Evolutionary conservation across 2,113 vertebrate species (phyloP), one percentile per base, ranked within the genome.

Genomic region (Scopus umbretta): DNA sequence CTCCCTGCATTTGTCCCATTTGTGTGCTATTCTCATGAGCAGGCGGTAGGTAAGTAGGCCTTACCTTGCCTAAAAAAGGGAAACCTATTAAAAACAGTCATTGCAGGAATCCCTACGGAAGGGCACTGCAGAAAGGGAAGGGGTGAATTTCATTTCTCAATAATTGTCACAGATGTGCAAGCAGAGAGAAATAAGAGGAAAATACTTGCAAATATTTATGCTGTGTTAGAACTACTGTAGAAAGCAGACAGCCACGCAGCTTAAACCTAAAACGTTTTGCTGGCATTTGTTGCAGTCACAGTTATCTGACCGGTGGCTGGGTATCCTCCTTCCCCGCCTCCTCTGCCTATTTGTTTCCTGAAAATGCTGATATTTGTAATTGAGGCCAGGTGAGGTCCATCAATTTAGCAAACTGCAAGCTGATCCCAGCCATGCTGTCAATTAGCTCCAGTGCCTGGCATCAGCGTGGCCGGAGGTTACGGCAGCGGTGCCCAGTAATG

Each of bases 311-410:
- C 1, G 5, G 22, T 32, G 10, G 29, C 16, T 32, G 26, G 4
- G 5, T 27, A 2, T 61, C 62, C 53, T 75, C 38, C 52, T 63
- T 90, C 45, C 13, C n/a, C 1, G 0, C 76, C 29, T 76, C 59
- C 61, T 56, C 47, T 72, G 84, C 82, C 49, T 68, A 5, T 47
- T 86, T 94, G 42, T 71, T 76, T 56, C 19, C 65, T 86, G 78
- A 81, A 83, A 92, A 71, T 85, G 88, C 83, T 94, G 89, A 26
- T 94, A n/a, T 88, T 88, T 13, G 4, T 95, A 95, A 95, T 90
- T 84, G 96, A 79, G 85, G 95, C 78, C 96, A 94, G 86, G 67
- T 95, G 96, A 97, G 94, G 92, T 94, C 55, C 53, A 50, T 63
- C 90, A 42, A 45, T 92, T 85, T 85, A 94, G 96, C 73, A 94